Evolutionary conservation across 2,113 vertebrate genomes (phyloP).

Genomic region (Thinocorus orbignyianus): DNA sequence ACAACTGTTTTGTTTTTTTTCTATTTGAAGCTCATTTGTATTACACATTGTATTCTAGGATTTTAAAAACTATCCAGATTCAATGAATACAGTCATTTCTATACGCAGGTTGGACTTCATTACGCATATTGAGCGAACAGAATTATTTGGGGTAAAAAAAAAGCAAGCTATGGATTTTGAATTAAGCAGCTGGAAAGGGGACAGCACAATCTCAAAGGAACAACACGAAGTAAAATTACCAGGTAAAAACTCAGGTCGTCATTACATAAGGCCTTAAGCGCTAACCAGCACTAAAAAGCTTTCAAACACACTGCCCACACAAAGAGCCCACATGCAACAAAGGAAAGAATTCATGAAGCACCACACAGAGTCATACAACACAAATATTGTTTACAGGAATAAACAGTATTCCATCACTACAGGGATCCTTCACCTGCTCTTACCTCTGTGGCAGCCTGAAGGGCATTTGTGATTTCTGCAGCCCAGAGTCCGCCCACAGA

Average conservation of each 20-base stretch:
- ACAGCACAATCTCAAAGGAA: background rate
- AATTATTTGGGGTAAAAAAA: background rate
- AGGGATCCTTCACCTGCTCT: background rate
- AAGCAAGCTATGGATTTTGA: background rate
- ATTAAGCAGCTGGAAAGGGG: background rate
- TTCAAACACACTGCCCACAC: background rate
- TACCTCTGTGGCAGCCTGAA: conserved; percentile 95
- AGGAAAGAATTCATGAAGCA: background rate
- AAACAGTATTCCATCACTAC: background rate
- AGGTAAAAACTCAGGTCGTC: background rate
- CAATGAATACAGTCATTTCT: background rate
- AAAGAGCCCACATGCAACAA: background rate
- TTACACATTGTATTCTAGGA: background rate
- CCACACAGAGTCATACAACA: background rate
- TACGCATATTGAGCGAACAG: background rate
- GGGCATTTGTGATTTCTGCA: conserved; percentile 98
- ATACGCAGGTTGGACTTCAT: background rate
- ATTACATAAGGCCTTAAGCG: background rate
- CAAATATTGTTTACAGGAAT: background rate
- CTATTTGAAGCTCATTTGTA: background rate
- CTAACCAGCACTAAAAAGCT: background rate
- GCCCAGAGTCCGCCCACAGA: conserved; percentile 86
- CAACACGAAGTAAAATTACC: background rate
- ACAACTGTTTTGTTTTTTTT: background rate
- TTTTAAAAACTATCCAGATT: background rate